Evolutionary conservation across 1,140 invertebrate genomes (phyloP).

Genomic region (Papilio xuthus): DNA sequence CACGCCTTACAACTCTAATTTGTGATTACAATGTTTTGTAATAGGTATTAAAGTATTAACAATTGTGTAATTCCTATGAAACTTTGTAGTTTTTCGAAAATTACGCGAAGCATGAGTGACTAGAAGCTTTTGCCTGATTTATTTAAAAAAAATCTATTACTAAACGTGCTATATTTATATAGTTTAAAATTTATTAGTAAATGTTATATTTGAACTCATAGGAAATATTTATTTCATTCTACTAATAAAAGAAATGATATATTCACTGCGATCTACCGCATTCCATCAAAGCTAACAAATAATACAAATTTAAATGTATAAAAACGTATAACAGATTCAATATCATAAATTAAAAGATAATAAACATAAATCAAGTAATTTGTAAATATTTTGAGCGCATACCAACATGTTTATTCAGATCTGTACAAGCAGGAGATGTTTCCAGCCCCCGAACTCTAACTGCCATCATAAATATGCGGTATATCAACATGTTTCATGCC

Average conservation of each 20-base stretch:
- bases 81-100: not conserved
- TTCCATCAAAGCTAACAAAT: slow-evolving; percentile 4
- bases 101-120: not conserved
- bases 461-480: not conserved
- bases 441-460: not conserved
- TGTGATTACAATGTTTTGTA: not conserved
- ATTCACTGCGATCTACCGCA: not conserved
- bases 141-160: not conserved
- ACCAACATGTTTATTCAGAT: slow-evolving; percentile 10
- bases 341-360: slow-evolving; percentile 12
- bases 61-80: not conserved
- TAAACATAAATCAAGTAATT: slow-evolving; percentile 14
- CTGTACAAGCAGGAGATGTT: slow-evolving; percentile 3
- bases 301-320: not conserved
- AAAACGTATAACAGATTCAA: not conserved
- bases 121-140: not conserved
- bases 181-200: no score
- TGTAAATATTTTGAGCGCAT: slow-evolving; percentile 28
- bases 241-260: not conserved
- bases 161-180: no score
- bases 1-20: not conserved
- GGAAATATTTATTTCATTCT: not conserved
- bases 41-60: not conserved
- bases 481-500: not conserved
- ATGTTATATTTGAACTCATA: no score